Base-by-base conservation (phyloP, 37 sponge, comb jelly and placozoan species). In the Bolinopsis microptera region DNA sequence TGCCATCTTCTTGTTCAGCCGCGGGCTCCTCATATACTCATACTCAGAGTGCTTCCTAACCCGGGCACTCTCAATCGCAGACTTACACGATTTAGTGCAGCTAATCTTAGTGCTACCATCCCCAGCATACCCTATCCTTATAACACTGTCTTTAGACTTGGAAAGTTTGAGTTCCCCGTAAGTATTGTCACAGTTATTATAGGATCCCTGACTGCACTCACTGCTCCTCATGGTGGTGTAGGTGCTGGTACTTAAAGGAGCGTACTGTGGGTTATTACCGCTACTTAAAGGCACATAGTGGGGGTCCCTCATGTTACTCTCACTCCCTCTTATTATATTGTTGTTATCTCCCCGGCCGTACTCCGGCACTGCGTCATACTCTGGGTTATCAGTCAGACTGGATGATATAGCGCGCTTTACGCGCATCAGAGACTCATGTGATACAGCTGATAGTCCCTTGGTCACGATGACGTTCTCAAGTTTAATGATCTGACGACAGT, bases 1-100 rank as follows among this genome's bases (percentile, higher is more conserved):
- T 35, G 27, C 80, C 37, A 32, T 77, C 21, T 77, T 77, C 35
- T 32, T 28, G 33, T 32, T 32, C 35, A 77, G 36, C 37, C 32
- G 34, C 1, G 80, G 80, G 18, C 80, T 77, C 80, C 80, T 77
- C 80, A 77, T 77, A 32, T 77, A 77, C 80, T 77, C 80, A 18
- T 77, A 77, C 80, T 77, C 80, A 22, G 80, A 21, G 2, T 70
- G 28, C 74, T n/a, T 70, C 28, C 5, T 48, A n/a, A n/a, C n/a
- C n/a, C n/a, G n/a, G 13, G 61, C 61, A 18, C 9, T 48, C 61
- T 48, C 61, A 18, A 48, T 48, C 61, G 61, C 61, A 5, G 61
- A 48, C 61, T 48, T 48, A 48, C 61, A 48, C 9, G 61, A 48
- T 13, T 48, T 48, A n/a, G n/a, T n/a, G n/a, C n/a, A n/a, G 61